phyloP scores from a whole-genome alignment of 2,113 vertebrate species.

The Ailurus styani region DNA sequence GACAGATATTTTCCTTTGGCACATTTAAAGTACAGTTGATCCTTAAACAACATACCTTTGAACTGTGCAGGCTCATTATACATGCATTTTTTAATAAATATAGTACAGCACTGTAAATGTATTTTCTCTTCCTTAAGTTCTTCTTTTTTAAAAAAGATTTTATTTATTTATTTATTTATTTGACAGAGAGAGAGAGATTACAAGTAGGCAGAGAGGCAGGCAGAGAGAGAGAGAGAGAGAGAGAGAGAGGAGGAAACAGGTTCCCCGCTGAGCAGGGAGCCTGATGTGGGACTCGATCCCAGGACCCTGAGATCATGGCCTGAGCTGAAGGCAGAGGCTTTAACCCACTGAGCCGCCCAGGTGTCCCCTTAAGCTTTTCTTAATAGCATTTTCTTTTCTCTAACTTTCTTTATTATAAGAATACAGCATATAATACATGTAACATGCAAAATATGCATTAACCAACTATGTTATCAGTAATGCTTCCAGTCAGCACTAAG shows the following conservation, averaged over 20 bases:
- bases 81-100: neutral
- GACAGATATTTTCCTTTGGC: neutral
- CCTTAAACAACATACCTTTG: neutral
- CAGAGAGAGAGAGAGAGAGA: too few relatives aligned
- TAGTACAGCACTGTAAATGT: neutral
- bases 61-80: neutral
- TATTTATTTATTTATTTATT: too few relatives aligned
- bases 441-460: neutral
- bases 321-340: too few relatives aligned
- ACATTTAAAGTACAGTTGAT: neutral
- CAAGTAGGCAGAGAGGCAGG: too few relatives aligned
- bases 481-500: neutral
- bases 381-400: neutral
- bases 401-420: neutral
- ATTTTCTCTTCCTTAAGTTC: neutral
- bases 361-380: neutral
- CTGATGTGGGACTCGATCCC: too few relatives aligned
- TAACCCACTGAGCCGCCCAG: too few relatives aligned
- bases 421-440: neutral
- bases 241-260: too few relatives aligned
- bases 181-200: too few relatives aligned
- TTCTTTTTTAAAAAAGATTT: too few relatives aligned
- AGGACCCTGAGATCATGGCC: too few relatives aligned
- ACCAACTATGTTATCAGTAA: neutral
- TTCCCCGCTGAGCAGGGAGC: too few relatives aligned